phyloP scores from a whole-genome alignment of 2,797 vertebrate genomes.

The Propithecus deckenii region DNA sequence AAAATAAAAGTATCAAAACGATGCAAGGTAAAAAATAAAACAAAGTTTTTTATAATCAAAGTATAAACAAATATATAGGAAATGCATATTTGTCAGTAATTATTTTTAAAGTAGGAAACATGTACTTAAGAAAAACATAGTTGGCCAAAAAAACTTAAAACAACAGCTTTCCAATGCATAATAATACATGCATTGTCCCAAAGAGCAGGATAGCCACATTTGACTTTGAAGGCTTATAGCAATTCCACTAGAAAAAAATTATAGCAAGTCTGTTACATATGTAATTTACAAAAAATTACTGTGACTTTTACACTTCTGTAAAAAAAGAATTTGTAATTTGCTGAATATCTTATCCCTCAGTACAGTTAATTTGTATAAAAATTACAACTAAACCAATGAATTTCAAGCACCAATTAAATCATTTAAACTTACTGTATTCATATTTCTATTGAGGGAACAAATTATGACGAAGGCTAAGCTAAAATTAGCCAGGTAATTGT shows the following conservation, averaged over 20 bases:
- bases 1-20: slow-evolving; percentile 86
- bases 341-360: slow-evolving; percentile 75
- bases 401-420: slow-evolving; percentile 88
- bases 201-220: slow-evolving; percentile 66
- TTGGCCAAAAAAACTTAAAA: slow-evolving; percentile 74
- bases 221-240: slow-evolving; percentile 68
- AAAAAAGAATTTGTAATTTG: slow-evolving; percentile 71
- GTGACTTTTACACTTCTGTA: slow-evolving; percentile 71
- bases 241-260: slow-evolving; percentile 60
- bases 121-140: slow-evolving; percentile 82
- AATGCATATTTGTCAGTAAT: slow-evolving; percentile 85
- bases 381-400: slow-evolving; percentile 78
- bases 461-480: slow-evolving; percentile 74
- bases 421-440: slow-evolving; percentile 77
- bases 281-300: slow-evolving; percentile 78
- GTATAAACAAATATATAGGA: slow-evolving; percentile 87
- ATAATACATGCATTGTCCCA: slow-evolving; percentile 79
- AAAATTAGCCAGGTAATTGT: slow-evolving; percentile 75
- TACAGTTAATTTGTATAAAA: slow-evolving; percentile 78
- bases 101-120: slow-evolving; percentile 84
- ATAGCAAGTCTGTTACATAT: slow-evolving; percentile 74
- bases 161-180: slow-evolving; percentile 78
- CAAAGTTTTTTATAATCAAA: slow-evolving; percentile 82
- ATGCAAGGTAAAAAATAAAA: slow-evolving; percentile 84
- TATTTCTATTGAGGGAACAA: slow-evolving; percentile 79